Conservation (phyloP, 2,797 vertebrate species). For the Eurystomus glaucurus region DNA sequence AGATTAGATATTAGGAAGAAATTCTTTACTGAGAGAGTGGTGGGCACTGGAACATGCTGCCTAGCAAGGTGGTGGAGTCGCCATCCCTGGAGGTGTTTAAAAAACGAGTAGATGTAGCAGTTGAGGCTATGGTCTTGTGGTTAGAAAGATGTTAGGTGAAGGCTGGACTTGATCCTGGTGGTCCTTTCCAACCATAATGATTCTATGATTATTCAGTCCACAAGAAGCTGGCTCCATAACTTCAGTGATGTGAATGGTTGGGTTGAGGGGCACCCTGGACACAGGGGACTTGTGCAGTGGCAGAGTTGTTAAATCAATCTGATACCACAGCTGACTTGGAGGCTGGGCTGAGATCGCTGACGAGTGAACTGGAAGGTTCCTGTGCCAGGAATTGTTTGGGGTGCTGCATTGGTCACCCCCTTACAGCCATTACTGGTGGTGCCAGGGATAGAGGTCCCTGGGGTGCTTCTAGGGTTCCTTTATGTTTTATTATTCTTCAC, state of each 20-base stretch:
- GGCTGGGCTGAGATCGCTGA: not conserved
- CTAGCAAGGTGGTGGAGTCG: too few species aligned
- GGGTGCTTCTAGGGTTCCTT: not conserved
- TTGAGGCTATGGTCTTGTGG: too few species aligned
- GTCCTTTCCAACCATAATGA: too few species aligned
- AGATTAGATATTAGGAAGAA: too few species aligned
- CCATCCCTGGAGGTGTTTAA: too few species aligned
- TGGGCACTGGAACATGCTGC: too few species aligned
- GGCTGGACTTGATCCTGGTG: too few species aligned
- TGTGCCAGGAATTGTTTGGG: not conserved
- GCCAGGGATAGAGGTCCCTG: not conserved
- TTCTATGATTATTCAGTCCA: not conserved
- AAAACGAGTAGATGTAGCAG: too few species aligned
- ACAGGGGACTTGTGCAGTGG: rapidly evolving
- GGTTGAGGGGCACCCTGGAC: rapidly evolving
- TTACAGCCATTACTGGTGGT: rapidly evolving
- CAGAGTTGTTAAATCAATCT: rapidly evolving
- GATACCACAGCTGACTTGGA: too few species aligned
- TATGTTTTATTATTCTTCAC: not conserved
- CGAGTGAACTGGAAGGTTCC: not conserved
- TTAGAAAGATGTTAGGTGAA: too few species aligned
- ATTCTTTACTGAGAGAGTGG: too few species aligned
- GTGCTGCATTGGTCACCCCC: not conserved
- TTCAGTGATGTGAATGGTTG: not conserved
- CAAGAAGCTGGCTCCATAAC: rapidly evolving